Conservation (phyloP, 2,797 vertebrate species). For the Semotilus atromaculatus region DNA sequence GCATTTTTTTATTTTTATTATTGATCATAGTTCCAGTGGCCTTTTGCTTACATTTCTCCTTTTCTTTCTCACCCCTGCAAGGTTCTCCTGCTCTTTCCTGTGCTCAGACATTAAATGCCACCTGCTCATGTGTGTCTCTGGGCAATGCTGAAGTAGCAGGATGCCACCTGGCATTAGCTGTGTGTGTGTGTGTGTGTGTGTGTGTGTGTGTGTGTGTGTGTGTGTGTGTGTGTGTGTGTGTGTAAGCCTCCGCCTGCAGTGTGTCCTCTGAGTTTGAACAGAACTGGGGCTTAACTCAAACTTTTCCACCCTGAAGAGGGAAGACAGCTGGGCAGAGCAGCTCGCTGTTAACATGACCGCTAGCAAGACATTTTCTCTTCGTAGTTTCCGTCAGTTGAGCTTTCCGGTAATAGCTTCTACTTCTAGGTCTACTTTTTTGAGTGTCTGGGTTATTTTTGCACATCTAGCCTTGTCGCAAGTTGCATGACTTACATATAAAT, state of each 20-base stretch:
- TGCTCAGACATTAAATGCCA: slow-evolving; percentile 60
- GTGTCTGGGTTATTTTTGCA: slow-evolving; percentile 16
- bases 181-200: slow-evolving; percentile 14
- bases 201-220: slow-evolving; percentile 4
- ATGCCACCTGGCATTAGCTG: slow-evolving; percentile 63
- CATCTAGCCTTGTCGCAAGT: not conserved
- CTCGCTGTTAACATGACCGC: slow-evolving; percentile 39
- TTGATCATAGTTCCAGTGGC: slow-evolving; percentile 18
- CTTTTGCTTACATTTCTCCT: slow-evolving; percentile 33
- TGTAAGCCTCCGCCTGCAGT: slow-evolving; percentile 18
- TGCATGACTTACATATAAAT: not conserved
- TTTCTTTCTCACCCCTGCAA: slow-evolving; percentile 19
- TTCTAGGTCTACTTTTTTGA: not conserved
- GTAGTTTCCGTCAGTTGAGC: not conserved
- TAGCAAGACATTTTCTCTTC: slow-evolving; percentile 40
- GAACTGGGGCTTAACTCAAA: slow-evolving; percentile 57
- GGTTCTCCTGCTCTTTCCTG: slow-evolving; percentile 31
- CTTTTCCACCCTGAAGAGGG: slow-evolving; percentile 51
- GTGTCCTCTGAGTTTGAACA: slow-evolving; percentile 50
- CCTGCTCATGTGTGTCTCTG: slow-evolving; percentile 57
- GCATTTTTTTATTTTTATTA: slow-evolving; percentile 1
- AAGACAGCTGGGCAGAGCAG: slow-evolving; percentile 57
- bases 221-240: slow-evolving; percentile 35
- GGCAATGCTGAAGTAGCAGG: slow-evolving; percentile 59
- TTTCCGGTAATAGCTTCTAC: slow-evolving; percentile 20